Conservation (phyloP, 64 coral and sea anemone genomes). For the Exaiptasia diaphana region DNA sequence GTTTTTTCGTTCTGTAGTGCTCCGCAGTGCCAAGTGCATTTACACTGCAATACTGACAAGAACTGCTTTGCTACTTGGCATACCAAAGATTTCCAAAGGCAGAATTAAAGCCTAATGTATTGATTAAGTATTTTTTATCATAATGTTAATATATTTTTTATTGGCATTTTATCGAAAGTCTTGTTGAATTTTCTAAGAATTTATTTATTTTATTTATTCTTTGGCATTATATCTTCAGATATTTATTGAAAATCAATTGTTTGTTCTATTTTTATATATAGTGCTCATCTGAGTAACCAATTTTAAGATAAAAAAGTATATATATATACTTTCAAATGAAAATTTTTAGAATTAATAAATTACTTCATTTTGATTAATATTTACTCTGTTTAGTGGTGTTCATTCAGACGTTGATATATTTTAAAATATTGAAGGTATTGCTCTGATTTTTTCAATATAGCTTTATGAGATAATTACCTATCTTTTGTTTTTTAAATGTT, state of each 20-base stretch:
- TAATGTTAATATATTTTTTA: neutral
- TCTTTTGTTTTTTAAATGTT: neutral
- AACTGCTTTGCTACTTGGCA: conserved; percentile 11
- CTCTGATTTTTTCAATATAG: neutral
- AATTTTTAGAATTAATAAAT: neutral
- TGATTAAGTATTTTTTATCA: neutral
- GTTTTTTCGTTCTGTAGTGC: neutral
- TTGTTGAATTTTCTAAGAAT: neutral
- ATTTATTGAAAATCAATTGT: neutral
- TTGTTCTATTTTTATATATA: neutral
- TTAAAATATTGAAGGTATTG: conserved; percentile 1
- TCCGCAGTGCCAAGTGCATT: neutral
- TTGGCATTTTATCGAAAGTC: neutral
- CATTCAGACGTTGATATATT: too few species aligned
- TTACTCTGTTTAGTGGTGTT: neutral
- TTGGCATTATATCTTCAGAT: neutral
- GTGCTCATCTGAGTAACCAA: neutral
- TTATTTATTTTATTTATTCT: neutral
- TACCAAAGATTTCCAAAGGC: neutral
- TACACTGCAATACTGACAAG: neutral
- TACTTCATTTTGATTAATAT: neutral
- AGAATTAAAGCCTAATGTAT: neutral
- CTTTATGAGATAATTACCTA: neutral
- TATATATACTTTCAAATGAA: neutral
- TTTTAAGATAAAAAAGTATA: neutral